A percentile compares a stretch with the other conserved stretches of the same genome.
Evolutionary conservation across 2,797 vertebrate genomes (phyloP).

Genomic region (Chelon labrosus): DNA sequence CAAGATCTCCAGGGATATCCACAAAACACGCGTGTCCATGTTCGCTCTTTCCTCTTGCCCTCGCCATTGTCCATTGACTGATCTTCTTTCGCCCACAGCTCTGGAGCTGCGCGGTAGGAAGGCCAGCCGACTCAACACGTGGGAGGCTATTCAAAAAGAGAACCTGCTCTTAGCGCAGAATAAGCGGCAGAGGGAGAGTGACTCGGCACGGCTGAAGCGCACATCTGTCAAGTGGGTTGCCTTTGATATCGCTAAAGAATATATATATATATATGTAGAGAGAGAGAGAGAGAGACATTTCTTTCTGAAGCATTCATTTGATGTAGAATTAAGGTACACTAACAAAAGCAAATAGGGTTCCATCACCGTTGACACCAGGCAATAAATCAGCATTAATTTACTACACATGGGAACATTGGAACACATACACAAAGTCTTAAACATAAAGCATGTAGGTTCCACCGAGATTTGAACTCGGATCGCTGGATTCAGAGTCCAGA

Average conservation of each 20-base stretch:
- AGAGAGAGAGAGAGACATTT: too few species aligned
- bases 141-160: conserved; percentile 91
- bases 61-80: neutral
- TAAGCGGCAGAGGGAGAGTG: conserved; percentile 85
- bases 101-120: conserved; percentile 71
- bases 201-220: conserved; percentile 84
- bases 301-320: too few species aligned
- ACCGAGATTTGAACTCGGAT: conserved; percentile 78
- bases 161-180: conserved; percentile 83
- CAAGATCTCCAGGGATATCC: too few species aligned
- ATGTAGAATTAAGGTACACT: too few species aligned
- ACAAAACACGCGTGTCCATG: neutral
- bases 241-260: neutral
- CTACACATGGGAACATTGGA: too few species aligned
- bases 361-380: too few species aligned
- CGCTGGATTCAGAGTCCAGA: conserved; percentile 78
- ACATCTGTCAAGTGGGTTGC: conserved; percentile 87
- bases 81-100: conserved; percentile 69
- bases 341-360: too few species aligned
- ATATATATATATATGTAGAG: too few species aligned
- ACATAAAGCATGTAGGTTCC: conserved; percentile 65
- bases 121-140: conserved; percentile 84
- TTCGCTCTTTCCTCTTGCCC: neutral
- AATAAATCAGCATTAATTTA: too few species aligned
- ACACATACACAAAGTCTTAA: too few species aligned